Percentiles rank a stretch among this genome's conserved stretches.
These are phyloP conservation scores for Myanophis thanlyinensis DNA, from an alignment of 2,113 vertebrate genomes.

Conservation along the genomic window DNA sequence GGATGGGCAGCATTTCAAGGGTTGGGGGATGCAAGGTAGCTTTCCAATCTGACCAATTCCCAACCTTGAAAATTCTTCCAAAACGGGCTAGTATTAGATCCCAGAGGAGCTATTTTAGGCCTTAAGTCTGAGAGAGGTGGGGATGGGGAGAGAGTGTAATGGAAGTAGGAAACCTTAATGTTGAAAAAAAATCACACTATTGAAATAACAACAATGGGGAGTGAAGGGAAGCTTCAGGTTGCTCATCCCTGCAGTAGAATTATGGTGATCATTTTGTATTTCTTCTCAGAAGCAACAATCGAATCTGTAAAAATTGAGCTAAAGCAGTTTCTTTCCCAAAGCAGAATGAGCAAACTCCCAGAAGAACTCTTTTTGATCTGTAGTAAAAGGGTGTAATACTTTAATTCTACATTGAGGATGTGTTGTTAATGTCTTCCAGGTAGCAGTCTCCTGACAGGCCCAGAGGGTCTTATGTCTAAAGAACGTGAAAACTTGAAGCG, in stretches of 20 bases:
- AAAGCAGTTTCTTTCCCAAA: background rate
- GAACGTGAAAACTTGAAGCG: slow-evolving; percentile 90
- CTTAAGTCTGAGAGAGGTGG: background rate
- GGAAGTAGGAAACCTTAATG: background rate
- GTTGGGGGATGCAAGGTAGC: background rate
- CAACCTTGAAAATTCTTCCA: background rate
- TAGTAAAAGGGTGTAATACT: background rate
- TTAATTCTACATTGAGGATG: background rate
- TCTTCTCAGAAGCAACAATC: background rate
- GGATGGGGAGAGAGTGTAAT: background rate
- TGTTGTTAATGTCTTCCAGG: slow-evolving; percentile 62
- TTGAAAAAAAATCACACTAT: background rate
- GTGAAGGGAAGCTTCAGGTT: background rate
- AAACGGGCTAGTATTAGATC: background rate
- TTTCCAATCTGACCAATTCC: background rate
- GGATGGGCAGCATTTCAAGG: background rate
- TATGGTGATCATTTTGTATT: background rate
- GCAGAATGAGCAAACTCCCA: background rate
- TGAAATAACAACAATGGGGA: background rate
- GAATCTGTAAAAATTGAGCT: background rate
- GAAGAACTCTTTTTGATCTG: background rate
- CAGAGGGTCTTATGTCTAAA: slow-evolving; percentile 87
- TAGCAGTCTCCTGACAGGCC: slow-evolving; percentile 87
- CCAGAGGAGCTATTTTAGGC: background rate
- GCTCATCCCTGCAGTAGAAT: background rate